Evolutionary conservation across 2,797 vertebrate genomes (phyloP).

Genomic region (Fringilla coelebs): DNA sequence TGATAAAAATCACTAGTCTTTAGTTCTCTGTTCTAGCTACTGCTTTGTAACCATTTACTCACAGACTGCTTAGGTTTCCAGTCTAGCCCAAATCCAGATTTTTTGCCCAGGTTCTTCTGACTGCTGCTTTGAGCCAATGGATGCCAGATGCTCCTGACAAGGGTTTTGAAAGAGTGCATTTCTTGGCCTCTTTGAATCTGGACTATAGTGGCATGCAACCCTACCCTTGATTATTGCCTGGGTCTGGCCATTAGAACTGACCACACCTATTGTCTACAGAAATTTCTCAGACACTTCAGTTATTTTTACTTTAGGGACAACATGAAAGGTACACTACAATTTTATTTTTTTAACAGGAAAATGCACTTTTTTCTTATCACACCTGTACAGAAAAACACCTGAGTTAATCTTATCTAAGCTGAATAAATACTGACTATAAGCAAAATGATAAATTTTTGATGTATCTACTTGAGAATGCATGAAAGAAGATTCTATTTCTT

Average conservation of each 20-base stretch:
- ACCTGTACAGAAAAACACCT: not conserved
- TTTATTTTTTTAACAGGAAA: not conserved
- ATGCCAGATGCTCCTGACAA: not conserved
- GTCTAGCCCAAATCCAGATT: not conserved
- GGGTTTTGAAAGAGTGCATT: not conserved
- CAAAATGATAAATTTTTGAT: not conserved
- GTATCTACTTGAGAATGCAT: not conserved
- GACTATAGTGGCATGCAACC: not conserved
- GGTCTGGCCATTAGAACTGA: not conserved
- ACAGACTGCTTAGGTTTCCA: not conserved
- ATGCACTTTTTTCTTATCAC: not conserved
- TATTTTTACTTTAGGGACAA: not conserved
- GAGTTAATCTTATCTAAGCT: not conserved
- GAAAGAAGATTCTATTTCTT: not conserved
- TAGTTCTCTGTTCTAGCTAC: not conserved
- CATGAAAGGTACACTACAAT: not conserved
- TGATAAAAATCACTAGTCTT: not conserved
- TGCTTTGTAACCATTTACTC: not conserved
- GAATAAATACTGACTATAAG: not conserved
- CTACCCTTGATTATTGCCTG: not conserved
- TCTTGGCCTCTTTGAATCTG: not conserved
- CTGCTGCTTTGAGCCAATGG: not conserved
- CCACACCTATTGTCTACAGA: not conserved
- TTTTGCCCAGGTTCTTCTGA: not conserved
- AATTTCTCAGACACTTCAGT: not conserved